Conservation (phyloP, 2,797 vertebrate genomes). For the Sebastes taczanowskii region DNA sequence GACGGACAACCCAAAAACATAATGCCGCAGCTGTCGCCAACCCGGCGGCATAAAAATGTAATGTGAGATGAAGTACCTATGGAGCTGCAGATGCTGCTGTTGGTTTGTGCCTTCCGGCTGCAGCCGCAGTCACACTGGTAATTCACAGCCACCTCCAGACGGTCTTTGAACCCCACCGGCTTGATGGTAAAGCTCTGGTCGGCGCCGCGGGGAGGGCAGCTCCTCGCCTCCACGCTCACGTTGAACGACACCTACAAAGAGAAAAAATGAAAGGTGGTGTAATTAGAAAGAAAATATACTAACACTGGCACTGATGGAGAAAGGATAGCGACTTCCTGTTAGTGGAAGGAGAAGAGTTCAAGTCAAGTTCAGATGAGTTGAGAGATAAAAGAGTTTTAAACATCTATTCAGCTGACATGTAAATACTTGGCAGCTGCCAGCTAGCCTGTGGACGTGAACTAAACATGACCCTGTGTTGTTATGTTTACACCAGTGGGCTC, state of each 20-base stretch:
- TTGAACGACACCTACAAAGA: constrained; percentile 90
- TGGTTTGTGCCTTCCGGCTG: constrained; percentile 61
- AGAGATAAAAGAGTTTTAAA: not conserved
- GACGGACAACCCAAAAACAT: no score
- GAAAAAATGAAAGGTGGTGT: not conserved
- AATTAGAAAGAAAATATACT: not conserved
- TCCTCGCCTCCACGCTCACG: constrained; percentile 88
- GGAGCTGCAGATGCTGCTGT: constrained; percentile 88
- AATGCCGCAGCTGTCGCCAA: fast-evolving
- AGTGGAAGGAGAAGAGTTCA: not conserved
- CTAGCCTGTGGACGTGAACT: constrained; percentile 25
- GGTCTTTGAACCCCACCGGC: constrained; percentile 95
- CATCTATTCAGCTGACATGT: not conserved
- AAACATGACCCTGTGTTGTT: constrained; percentile 18
- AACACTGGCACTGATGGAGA: not conserved
- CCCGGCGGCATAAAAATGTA: not conserved
- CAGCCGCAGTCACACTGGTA: constrained; percentile 91
- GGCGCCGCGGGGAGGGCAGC: constrained; percentile 80
- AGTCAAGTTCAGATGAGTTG: not conserved
- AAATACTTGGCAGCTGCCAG: not conserved
- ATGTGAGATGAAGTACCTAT: constrained; percentile 66
- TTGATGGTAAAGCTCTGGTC: constrained; percentile 89
- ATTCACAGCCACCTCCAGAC: constrained; percentile 86
- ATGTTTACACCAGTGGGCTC: constrained; percentile 23
- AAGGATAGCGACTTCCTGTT: not conserved